Percentiles rank a stretch among this genome's conserved stretches.
phyloP scores from a whole-genome alignment of 53 echinoderm and acorn worm species.

The Henricia sp. region DNA sequence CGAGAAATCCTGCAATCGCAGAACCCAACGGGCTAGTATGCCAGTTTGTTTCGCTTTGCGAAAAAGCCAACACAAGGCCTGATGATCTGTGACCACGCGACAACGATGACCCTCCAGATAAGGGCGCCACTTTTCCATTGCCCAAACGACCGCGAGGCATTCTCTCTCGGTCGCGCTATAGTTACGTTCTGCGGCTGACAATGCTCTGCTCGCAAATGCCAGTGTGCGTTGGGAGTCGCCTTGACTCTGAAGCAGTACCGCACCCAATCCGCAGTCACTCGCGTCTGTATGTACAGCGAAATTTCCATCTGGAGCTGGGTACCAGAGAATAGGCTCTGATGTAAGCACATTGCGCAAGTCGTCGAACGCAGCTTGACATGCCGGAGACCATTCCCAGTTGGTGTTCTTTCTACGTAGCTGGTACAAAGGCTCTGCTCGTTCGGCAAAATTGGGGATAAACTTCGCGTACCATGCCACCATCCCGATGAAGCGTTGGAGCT shows the following conservation, averaged over 20 bases:
- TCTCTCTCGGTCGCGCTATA: slow-evolving; percentile 46
- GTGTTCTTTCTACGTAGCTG: background rate
- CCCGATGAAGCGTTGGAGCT: slow-evolving; percentile 32
- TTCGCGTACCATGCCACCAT: slow-evolving; percentile 33
- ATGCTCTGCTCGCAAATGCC: background rate
- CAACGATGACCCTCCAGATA: slow-evolving; percentile 3
- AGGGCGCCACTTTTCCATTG: slow-evolving; percentile 21
- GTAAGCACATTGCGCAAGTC: background rate
- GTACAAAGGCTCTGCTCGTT: slow-evolving; percentile 25
- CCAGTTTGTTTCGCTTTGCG: background rate
- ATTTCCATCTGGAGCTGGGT: no score
- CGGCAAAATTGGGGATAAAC: slow-evolving; percentile 17
- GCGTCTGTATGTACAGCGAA: no score
- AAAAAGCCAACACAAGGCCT: slow-evolving; percentile 48
- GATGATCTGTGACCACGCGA: slow-evolving; percentile 58
- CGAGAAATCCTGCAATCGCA: slow-evolving; percentile 8
- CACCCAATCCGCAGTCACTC: no score
- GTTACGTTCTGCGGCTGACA: slow-evolving; percentile 43
- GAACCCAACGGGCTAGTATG: slow-evolving; percentile 17
- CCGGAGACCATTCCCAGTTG: slow-evolving; percentile 18
- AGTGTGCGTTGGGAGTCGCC: no score
- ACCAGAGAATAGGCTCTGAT: slow-evolving; percentile 27
- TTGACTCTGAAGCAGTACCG: no score
- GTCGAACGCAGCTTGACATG: slow-evolving; percentile 15
- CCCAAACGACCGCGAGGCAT: slow-evolving; percentile 53